Conservation (phyloP, 2,797 vertebrate species). For the Platyrinchus mystaceus region DNA sequence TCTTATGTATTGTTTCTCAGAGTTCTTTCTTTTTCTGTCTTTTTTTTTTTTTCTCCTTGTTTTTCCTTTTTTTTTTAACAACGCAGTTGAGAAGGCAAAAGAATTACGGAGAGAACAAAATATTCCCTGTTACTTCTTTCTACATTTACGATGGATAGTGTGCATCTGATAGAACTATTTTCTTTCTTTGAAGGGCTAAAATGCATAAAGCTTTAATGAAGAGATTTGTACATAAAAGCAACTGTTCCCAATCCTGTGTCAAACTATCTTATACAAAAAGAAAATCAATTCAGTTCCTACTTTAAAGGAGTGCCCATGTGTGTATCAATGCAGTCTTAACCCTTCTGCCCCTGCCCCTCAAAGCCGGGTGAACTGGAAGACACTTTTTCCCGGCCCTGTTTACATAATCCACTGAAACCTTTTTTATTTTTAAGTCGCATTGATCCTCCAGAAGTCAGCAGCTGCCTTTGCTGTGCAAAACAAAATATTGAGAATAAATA, state of each 20-base stretch:
- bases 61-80: constrained; percentile 55
- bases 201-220: constrained; percentile 79
- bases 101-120: constrained; percentile 73
- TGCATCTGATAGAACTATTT: constrained; percentile 76
- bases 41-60: constrained; percentile 34
- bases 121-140: constrained; percentile 73
- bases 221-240: constrained; percentile 78
- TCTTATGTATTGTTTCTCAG: constrained; percentile 70
- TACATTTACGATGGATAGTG: constrained; percentile 72
- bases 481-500: constrained; percentile 99
- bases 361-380: constrained; percentile 75
- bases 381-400: constrained; percentile 68
- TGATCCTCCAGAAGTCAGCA: constrained; percentile 87
- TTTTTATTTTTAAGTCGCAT: constrained; percentile 74
- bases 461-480: constrained; percentile 99
- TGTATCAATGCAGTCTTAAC: constrained; percentile 70
- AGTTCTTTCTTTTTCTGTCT: constrained; percentile 24
- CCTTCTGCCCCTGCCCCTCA: constrained; percentile 61
- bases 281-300: constrained; percentile 67
- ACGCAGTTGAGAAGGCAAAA: constrained; percentile 79
- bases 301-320: constrained; percentile 73
- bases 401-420: constrained; percentile 71
- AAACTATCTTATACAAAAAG: constrained; percentile 77
- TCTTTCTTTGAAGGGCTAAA: constrained; percentile 79
- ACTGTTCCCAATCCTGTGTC: constrained; percentile 78